Base-by-base conservation (phyloP, 2,113 vertebrate species). In the Halcyon senegalensis region DNA sequence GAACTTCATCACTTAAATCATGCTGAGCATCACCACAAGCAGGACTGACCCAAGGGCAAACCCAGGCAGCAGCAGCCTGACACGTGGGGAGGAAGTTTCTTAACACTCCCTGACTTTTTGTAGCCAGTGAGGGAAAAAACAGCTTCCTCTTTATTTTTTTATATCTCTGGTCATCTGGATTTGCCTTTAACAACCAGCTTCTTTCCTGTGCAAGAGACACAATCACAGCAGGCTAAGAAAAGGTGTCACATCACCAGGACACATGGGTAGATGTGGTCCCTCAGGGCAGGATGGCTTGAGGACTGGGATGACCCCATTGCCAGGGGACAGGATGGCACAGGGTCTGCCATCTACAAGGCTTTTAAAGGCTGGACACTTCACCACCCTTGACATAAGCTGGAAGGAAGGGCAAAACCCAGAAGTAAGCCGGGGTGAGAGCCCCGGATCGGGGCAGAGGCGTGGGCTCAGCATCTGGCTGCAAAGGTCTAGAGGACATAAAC, bases 371-470 rank as follows among this genome's bases (percentile, higher is more conserved):
- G 48, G 56, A 55, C 20, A 16, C 43, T 90, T 94, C 27, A 9
- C 23, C 84, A 8, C 55, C 44, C 55, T 86, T 80, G 50, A 10
- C n/a, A 48, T 0, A 3, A 64, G 39, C 20, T 56, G 20, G 39
- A 85, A 74, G 43, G 25, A 55, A 67, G 10, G 48, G 16, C 28
- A 94, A 89, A 93, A 31, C 46, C 51, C 77, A 84, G 84, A 74
- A 89, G 28, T 55, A 88, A 87, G 28, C 24, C 1, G 0, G 39
- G 27, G 24, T 51, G 1, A 4, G 44, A 55, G 56, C 31, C 44
- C 60, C 2, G 3, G 1, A 0, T 33, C 1, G 0, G 43, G 39
- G 25, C 60, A 77, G 68, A 67, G 59, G 23, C 0, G 0, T 23
- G 44, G 58, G n/a, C 59, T 95, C 8, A 12, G 77, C 60, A 24